Percentiles rank a stretch among this genome's conserved stretches.
These are phyloP conservation scores for Pristionchus fissidentatus DNA, from an alignment of 2,888 invertebrate genomes.

Conservation along the genomic window DNA sequence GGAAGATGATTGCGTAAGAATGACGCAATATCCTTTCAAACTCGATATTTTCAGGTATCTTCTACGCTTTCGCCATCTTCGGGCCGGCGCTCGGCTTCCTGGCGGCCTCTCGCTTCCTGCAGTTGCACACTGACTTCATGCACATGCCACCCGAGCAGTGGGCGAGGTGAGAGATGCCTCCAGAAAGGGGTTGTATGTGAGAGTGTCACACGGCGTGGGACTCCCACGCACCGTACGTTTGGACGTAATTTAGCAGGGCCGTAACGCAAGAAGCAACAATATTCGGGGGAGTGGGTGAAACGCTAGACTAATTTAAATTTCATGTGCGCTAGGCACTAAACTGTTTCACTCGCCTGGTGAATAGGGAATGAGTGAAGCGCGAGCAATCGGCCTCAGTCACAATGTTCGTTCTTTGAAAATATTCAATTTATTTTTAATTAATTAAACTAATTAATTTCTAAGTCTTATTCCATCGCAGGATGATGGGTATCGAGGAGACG, in stretches of 20 bases:
- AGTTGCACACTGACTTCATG: conserved; percentile 80
- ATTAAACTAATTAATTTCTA: background rate
- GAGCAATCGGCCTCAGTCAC: too few relatives aligned
- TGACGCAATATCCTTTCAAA: conserved; percentile 23
- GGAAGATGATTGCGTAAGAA: background rate
- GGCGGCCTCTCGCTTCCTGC: conserved; percentile 85
- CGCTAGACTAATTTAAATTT: too few relatives aligned
- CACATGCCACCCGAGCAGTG: conserved; percentile 68
- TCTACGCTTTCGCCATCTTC: conserved; percentile 87
- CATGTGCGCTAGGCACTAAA: too few relatives aligned
- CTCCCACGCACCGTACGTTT: too few relatives aligned
- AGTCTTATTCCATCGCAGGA: conserved; percentile 46
- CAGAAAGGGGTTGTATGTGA: too few relatives aligned
- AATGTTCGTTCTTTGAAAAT: too few relatives aligned
- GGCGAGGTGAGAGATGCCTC: conserved; percentile 51
- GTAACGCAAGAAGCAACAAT: too few relatives aligned
- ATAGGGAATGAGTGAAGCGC: too few relatives aligned
- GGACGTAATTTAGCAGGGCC: too few relatives aligned
- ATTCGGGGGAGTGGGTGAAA: too few relatives aligned
- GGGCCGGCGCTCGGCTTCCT: conserved; percentile 90
- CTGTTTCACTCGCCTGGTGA: too few relatives aligned
- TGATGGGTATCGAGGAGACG: conserved; percentile 68
- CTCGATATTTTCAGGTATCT: conserved; percentile 81
- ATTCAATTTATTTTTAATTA: background rate
- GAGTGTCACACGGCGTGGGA: too few relatives aligned